These are phyloP conservation scores for Muscina levida DNA, from an alignment of 2,888 invertebrate genomes.

Conservation along the genomic window DNA sequence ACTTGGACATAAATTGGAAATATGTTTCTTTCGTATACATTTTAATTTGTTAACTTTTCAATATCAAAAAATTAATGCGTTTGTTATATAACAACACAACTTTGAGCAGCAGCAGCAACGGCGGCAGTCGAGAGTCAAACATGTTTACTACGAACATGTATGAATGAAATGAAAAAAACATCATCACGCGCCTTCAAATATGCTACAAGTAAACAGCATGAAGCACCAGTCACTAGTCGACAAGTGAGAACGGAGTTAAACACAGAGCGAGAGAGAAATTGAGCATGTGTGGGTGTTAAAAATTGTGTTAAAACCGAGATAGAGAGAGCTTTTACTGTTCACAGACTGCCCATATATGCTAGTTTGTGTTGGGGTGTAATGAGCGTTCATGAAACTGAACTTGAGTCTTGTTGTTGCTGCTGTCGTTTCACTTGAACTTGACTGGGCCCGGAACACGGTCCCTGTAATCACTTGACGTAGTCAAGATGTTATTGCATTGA, in stretches of 20 bases:
- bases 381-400: conserved; percentile 57
- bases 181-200: conserved; percentile 35
- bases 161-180: neutral
- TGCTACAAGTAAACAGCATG: conserved; percentile 7
- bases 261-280: neutral
- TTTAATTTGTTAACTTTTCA: neutral
- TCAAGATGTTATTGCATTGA: neutral
- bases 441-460: conserved; percentile 30
- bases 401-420: conserved; percentile 31
- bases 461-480: conserved; percentile 1
- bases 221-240: no score
- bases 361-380: conserved; percentile 60
- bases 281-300: neutral
- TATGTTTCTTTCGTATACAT: neutral
- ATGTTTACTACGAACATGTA: conserved; percentile 41
- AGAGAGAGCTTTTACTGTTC: conserved; percentile 12
- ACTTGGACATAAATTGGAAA: neutral
- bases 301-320: neutral
- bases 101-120: neutral
- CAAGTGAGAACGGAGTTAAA: neutral
- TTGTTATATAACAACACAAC: conserved; percentile 30
- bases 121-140: conserved; percentile 29
- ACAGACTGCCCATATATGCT: conserved; percentile 12
- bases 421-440: conserved; percentile 59
- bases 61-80: conserved; percentile 17